A percentile compares a stretch with the other conserved stretches of the same genome.
These are phyloP conservation scores for Aporophyla lueneburgensis DNA, from an alignment of 2,888 invertebrate species.

Conservation along the genomic window DNA sequence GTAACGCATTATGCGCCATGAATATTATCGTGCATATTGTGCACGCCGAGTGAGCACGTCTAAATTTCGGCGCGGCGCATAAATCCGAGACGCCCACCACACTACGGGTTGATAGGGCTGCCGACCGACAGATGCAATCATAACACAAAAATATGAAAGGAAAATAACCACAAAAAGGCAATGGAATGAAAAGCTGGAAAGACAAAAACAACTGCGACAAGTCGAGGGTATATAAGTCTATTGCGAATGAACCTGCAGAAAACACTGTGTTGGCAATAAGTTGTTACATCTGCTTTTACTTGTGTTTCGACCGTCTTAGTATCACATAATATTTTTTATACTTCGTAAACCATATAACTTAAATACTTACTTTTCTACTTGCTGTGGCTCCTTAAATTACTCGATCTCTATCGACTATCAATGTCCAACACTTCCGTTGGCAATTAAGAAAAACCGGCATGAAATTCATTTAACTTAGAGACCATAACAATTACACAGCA, in stretches of 20 bases:
- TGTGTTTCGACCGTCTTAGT: not conserved
- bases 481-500: conserved; percentile 51
- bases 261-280: not conserved
- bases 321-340: too few relatives aligned
- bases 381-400: conserved; percentile 1
- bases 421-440: conserved; percentile 32
- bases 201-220: not conserved
- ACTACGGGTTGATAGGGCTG: conserved; percentile 49
- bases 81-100: conserved; percentile 74
- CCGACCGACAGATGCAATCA: conserved; percentile 19
- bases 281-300: not conserved
- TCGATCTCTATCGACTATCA: conserved; percentile 20
- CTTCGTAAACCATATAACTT: not conserved
- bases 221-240: not conserved
- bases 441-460: conserved; percentile 14
- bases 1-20: conserved; percentile 55
- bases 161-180: not conserved
- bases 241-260: not conserved
- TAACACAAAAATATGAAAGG: not conserved
- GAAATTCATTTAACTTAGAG: conserved; percentile 39
- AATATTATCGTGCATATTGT: conserved; percentile 61
- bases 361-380: not conserved
- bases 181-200: not conserved
- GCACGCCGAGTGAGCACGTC: conserved; percentile 61
- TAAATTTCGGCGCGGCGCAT: conserved; percentile 74